Evolutionary conservation across 2,888 invertebrate species (phyloP), one percentile per base, ranked within the genome.

Genomic region (Dryadula phaetusa): DNA sequence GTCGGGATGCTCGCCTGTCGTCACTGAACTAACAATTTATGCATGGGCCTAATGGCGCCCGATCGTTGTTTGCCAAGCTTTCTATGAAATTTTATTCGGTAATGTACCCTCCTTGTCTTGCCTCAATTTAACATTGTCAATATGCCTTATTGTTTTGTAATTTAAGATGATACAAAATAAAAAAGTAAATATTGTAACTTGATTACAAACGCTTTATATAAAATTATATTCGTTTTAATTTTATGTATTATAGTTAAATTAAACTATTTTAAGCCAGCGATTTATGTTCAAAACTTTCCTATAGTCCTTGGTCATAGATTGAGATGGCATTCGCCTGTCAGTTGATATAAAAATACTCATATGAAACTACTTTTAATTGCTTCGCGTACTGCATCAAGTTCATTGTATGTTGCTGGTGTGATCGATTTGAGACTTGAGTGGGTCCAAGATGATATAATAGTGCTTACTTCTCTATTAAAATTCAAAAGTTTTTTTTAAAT

Each of bases 61-160:
- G 86, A 88, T 88, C 91, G 80, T 72, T 92, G 91, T 92, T 92
- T 92, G 90, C 86, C 76, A 85, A 84, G 88, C 92, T 92, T 91
- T 92, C 90, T 90, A 87, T 90, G 90, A 88, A 90, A 91, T 90
- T 90, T 91, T 90, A 91, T 91, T 91, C 90, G 84, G 82, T 87
- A 86, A 89, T 84, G 65, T 58, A 62, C 84, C 86, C 82, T 72
- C 80, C 74, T 79, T 78, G 77, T 79, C 78, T 80, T 76, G 75
- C 78, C 74, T 76, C 75, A 77, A 77, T 79, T 79, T 78, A 75
- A 73, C 75, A 76, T 75, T 80, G 82, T 79, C 81, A 80, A 82
- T 79, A 81, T 77, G 77, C 70, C 74, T 76, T 71, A 53, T 65
- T 63, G 54, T 58, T 49, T 37, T 47, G 34, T 34, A 65, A 40